Evolutionary conservation across 2,113 vertebrate species (phyloP), one percentile per base, ranked within the genome.

Genomic region (Ancistrus triradiatus): DNA sequence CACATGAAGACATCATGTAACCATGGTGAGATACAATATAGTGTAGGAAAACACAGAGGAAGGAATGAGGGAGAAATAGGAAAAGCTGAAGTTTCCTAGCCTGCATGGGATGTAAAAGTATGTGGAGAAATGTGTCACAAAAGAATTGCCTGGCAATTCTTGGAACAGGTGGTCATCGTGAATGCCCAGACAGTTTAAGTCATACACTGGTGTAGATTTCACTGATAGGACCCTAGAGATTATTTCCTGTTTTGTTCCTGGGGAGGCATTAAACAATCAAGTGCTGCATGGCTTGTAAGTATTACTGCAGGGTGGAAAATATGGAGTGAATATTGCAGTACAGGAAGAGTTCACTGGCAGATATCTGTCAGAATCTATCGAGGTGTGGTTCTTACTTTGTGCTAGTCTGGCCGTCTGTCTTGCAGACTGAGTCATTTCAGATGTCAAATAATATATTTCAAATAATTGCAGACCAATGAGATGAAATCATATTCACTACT

Each of bases 141-240:
- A 82, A 77, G 79, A 33, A 27, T 7, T 27, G 46, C 11, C 28
- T 19, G 55, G 31, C 17, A 33, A 27, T 59, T 44, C 17, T 19
- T 10, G 25, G 17, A 85, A 86, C 86, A 88, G 84, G 87, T 88
- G 85, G 84, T 78, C 84, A 82, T 80, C 72, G 79, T 63, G 59
- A 68, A 55, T 18, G 63, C 63, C 69, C 73, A 42, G 14, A 46
- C 17, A 42, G 52, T 74, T 78, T 74, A 82, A 85, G 80, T 87
- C 80, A 77, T 61, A 52, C 63, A 10, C 63, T 59, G 83, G 78
- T 80, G 79, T 82, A 77, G 84, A 86, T 87, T 89, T 85, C 83
- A 83, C 72, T 11, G 82, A 85, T 85, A 83, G 73, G 79, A 73
- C 75, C 66, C 80, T 27, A 51, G 73, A 77, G 80, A 78, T 84